A percentile compares a stretch with the other conserved stretches of the same genome.
phyloP scores from a whole-genome alignment of 2,888 invertebrate genomes.

The Myathropa florea region DNA sequence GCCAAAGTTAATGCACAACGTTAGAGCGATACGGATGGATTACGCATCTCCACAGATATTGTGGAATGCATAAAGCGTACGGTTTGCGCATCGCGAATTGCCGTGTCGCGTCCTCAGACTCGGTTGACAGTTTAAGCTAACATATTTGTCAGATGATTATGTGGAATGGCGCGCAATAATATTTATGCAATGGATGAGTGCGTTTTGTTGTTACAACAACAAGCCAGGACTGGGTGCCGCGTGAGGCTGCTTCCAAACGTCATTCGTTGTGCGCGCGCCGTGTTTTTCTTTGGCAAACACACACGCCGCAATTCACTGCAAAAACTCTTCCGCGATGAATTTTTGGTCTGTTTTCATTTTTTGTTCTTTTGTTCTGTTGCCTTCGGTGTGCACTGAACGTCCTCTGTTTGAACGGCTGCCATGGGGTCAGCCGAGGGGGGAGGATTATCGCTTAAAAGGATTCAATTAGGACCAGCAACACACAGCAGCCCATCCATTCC shows the following conservation, averaged over 20 bases:
- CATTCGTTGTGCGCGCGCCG: not conserved
- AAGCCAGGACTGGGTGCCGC: constrained; percentile 3
- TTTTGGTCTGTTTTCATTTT: constrained; percentile 9
- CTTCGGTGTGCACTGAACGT: not conserved
- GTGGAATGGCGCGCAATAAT: constrained; percentile 59
- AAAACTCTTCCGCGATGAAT: constrained; percentile 56
- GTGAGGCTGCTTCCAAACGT: constrained; percentile 54
- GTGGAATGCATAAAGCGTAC: constrained; percentile 55
- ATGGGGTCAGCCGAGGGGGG: constrained; percentile 9
- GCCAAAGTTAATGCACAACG: constrained; percentile 34
- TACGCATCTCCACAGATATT: not conserved
- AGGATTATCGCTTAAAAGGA: constrained; percentile 60
- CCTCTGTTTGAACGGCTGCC: constrained; percentile 10
- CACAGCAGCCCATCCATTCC: constrained; percentile 12
- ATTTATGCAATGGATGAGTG: constrained; percentile 70
- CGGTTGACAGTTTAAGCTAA: constrained; percentile 69
- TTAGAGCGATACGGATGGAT: not conserved
- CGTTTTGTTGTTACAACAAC: constrained; percentile 66
- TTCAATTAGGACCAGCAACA: constrained; percentile 61
- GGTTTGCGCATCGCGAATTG: constrained; percentile 52
- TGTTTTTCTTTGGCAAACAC: constrained; percentile 65
- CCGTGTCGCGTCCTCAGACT: constrained; percentile 49
- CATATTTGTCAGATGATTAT: constrained; percentile 65
- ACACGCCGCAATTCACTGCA: constrained; percentile 17
- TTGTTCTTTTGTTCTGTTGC: not conserved